A percentile compares a stretch with the other conserved stretches of the same genome.
phyloP scores from a whole-genome alignment of 2,113 vertebrate genomes.

The Peromyscus maniculatus region DNA sequence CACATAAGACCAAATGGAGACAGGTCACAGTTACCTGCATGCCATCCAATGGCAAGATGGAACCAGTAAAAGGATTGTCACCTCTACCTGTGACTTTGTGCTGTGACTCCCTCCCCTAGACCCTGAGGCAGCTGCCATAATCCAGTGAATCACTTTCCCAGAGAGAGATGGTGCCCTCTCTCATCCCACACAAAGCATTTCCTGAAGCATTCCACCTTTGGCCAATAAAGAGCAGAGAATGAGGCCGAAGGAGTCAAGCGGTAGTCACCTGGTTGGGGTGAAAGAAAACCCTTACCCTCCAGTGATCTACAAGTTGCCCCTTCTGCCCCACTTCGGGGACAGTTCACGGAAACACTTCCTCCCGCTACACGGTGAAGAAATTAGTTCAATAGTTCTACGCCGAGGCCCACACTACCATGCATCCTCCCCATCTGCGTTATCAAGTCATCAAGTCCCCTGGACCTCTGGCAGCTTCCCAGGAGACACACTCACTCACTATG shows the following conservation, averaged over 20 bases:
- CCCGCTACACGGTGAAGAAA: background rate
- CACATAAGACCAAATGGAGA: background rate
- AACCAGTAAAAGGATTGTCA: background rate
- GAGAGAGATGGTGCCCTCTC: background rate
- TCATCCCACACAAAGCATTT: background rate
- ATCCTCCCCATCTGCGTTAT: rapidly evolving
- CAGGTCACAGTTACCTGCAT: background rate
- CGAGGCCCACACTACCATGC: background rate
- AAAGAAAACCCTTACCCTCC: background rate
- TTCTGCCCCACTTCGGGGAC: slow-evolving; percentile 15
- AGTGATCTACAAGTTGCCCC: background rate
- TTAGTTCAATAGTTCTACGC: background rate
- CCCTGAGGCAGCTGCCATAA: background rate
- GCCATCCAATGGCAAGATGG: background rate
- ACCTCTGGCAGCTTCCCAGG: background rate
- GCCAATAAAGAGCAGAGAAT: background rate
- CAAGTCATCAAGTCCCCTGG: background rate
- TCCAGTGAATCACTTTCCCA: background rate
- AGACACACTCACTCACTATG: background rate
- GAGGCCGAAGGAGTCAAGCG: background rate
- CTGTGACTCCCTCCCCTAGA: background rate
- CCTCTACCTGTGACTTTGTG: background rate
- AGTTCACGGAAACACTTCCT: background rate
- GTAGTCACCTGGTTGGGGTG: background rate
- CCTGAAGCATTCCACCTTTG: background rate